Percentiles rank a stretch among this genome's conserved stretches.
phyloP scores from a whole-genome alignment of 2,113 vertebrate genomes.

The Myrmophylax atrothorax region DNA sequence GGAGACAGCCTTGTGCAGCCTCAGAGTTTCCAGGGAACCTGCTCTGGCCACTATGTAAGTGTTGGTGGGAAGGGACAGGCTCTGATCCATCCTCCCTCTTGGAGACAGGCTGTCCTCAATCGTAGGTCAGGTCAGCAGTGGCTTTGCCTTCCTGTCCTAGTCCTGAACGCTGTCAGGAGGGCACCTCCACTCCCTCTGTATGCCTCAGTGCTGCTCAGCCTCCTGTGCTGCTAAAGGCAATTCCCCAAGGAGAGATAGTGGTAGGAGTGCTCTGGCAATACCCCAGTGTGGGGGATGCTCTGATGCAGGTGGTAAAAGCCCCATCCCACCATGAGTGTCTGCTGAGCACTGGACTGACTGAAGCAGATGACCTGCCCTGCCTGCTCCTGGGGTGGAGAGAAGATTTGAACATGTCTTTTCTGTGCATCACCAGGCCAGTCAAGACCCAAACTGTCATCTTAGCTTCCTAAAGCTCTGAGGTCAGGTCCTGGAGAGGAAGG shows the following conservation, averaged over 20 bases:
- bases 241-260: not conserved
- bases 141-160: not conserved
- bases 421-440: not conserved
- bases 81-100: not conserved
- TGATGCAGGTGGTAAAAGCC: not conserved
- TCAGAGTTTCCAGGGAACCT: not conserved
- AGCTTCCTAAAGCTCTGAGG: not conserved
- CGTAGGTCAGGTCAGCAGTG: not conserved
- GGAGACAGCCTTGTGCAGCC: not conserved
- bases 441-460: not conserved
- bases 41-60: not conserved
- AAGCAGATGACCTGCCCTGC: not conserved
- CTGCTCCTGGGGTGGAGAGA: not conserved
- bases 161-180: not conserved
- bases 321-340: not conserved
- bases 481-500: not conserved
- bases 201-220: not conserved
- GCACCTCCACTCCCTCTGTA: not conserved
- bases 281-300: not conserved
- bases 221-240: not conserved
- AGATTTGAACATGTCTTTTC: not conserved
- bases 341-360: not conserved
- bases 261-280: not conserved
- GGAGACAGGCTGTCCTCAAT: fast-evolving
- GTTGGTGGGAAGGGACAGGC: not conserved